These are phyloP conservation scores for Hipparchia semele DNA, from an alignment of 2,888 invertebrate species.

Conservation along the genomic window DNA sequence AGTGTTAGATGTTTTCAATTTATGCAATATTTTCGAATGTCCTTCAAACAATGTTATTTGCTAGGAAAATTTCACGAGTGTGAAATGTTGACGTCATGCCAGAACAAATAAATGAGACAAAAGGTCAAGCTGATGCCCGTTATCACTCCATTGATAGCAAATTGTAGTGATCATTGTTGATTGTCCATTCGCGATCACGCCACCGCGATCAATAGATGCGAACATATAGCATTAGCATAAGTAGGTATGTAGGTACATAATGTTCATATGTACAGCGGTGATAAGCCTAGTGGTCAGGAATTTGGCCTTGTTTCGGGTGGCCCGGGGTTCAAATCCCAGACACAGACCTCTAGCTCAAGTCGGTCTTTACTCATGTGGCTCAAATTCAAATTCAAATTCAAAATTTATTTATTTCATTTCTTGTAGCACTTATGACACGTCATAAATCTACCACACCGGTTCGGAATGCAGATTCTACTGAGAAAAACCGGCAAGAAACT, in stretches of 20 bases:
- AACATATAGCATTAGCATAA: neutral
- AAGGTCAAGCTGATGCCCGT: slow-evolving; percentile 6
- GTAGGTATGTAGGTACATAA: too few species aligned
- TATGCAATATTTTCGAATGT: neutral
- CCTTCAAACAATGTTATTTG: neutral
- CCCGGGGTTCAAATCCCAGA: neutral
- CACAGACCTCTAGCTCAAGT: neutral
- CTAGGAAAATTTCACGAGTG: neutral
- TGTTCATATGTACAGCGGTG: too few species aligned
- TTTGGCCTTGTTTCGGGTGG: too few species aligned
- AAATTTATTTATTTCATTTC: too few species aligned
- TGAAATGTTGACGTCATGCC: neutral
- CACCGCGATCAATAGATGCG: slow-evolving; percentile 39
- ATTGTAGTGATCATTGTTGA: slow-evolving; percentile 29
- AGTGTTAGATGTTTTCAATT: neutral
- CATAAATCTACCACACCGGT: too few species aligned
- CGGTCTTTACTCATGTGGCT: too few species aligned
- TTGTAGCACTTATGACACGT: too few species aligned
- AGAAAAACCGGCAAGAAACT: too few species aligned
- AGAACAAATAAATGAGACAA: slow-evolving; percentile 10
- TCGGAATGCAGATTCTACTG: too few species aligned
- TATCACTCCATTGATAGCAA: slow-evolving; percentile 22
- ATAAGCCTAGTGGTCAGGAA: too few species aligned
- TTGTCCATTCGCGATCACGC: slow-evolving; percentile 42
- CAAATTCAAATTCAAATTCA: too few species aligned